phyloP scores from a whole-genome alignment of 2,797 vertebrate genomes.

The Thunnus albacares region DNA sequence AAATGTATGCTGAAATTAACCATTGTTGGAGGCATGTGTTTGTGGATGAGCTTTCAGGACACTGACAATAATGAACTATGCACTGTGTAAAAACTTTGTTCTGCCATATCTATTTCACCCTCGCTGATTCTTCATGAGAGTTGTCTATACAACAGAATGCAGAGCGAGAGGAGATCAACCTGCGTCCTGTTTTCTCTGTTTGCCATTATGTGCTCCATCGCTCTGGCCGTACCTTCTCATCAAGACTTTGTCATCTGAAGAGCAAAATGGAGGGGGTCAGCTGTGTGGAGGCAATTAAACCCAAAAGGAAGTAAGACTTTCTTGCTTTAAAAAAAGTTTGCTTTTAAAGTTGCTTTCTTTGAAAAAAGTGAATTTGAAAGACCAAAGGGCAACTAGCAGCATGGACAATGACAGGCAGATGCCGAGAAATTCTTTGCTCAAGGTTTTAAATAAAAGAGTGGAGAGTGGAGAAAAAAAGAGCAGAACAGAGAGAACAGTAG shows the following conservation, averaged over 20 bases:
- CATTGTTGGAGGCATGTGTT: conserved; percentile 48
- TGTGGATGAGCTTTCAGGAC: conserved; percentile 55
- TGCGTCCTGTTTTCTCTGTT: conserved; percentile 58
- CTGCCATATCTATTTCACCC: conserved; percentile 65
- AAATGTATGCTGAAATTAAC: conserved; percentile 55
- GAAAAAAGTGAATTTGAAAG: conserved; percentile 47
- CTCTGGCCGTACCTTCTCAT: conserved; percentile 56
- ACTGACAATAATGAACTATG: conserved; percentile 55
- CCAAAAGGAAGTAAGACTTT: conserved; percentile 51
- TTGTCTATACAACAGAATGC: conserved; percentile 43
- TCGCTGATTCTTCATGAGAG: conserved; percentile 69
- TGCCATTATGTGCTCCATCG: conserved; percentile 73
- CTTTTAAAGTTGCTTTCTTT: conserved; percentile 27
- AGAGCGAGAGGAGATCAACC: conserved; percentile 54
- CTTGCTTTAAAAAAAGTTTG: conserved; percentile 30
- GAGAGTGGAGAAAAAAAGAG: conserved; percentile 23
- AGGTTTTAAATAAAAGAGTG: conserved; percentile 53
- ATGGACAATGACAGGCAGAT: conserved; percentile 40
- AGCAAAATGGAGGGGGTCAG: conserved; percentile 23
- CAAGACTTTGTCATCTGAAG: conserved; percentile 40
- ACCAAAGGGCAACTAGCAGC: conserved; percentile 54
- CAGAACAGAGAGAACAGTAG: conserved; percentile 46
- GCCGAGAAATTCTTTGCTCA: conserved; percentile 35
- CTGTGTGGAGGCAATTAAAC: conserved; percentile 58
- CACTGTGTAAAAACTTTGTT: conserved; percentile 36